A percentile compares a stretch with the other conserved stretches of the same genome.
phyloP scores from a whole-genome alignment of 1,140 invertebrate species.

The Tenebrio molitor region DNA sequence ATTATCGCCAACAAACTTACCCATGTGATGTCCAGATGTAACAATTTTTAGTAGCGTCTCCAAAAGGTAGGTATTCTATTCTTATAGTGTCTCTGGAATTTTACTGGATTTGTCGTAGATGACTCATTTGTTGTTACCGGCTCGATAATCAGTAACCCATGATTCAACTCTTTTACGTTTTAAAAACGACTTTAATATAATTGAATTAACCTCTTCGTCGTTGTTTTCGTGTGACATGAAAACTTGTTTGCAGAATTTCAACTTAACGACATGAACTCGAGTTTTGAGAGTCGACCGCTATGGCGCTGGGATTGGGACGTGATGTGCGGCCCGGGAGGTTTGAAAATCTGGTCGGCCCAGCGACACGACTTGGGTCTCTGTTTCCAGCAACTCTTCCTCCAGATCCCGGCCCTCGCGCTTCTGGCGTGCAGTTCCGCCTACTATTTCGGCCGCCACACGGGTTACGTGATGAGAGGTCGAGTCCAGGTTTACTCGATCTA shows the following conservation, averaged over 20 bases:
- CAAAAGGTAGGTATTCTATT: too few relatives aligned
- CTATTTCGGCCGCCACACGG: conserved; percentile 77
- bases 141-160: too few relatives aligned
- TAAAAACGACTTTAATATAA: too few relatives aligned
- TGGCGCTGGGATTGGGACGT: conserved; percentile 79
- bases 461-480: conserved; percentile 71
- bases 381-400: conserved; percentile 83
- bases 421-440: conserved; percentile 82
- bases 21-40: neutral
- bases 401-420: conserved; percentile 75
- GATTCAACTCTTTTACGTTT: too few relatives aligned
- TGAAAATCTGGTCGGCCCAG: conserved; percentile 75
- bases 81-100: too few relatives aligned
- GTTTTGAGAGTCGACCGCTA: neutral
- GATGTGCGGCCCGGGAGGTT: conserved; percentile 77
- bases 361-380: conserved; percentile 82
- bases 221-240: neutral
- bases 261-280: conserved; percentile 16
- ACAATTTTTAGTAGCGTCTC: too few relatives aligned
- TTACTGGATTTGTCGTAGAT: too few relatives aligned
- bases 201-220: too few relatives aligned
- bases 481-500: conserved; percentile 74
- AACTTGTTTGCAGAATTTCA: conserved; percentile 2
- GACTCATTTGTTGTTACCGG: neutral
- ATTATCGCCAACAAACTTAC: neutral